Base-by-base conservation (phyloP, 1,140 invertebrate genomes). In the Leptoteleia sp. region DNA sequence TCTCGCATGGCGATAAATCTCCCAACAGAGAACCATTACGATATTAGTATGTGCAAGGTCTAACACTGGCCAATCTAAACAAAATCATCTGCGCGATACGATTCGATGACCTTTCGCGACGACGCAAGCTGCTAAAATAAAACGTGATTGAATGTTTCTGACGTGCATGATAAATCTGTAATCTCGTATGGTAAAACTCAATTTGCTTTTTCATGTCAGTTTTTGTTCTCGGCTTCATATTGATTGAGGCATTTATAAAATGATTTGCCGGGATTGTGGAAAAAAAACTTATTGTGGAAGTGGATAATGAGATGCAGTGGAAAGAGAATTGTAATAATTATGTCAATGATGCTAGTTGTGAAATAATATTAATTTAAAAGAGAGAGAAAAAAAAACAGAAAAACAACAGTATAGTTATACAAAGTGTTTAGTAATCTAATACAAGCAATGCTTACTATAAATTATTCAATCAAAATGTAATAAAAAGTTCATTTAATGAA, bases 21-120 rank as follows among this genome's bases (percentile, higher is more conserved):
- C n/a, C n/a, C n/a, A n/a, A n/a, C n/a, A n/a, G n/a, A n/a, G n/a
- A n/a, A n/a, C n/a, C n/a, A n/a, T n/a, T n/a, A n/a, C n/a, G n/a
- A n/a, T n/a, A n/a, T n/a, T n/a, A n/a, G n/a, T n/a, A n/a, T n/a
- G n/a, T n/a, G n/a, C n/a, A n/a, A n/a, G n/a, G n/a, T n/a, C 57
- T 62, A 52, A 64, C 22, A 7, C 40, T 9, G 42, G 42, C 25
- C 35, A 61, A 75, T 67, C 42, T 42, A 67, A 59, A 57, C 45
- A 57, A 57, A 64, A 40, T 48, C 48, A 50, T 33, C 13, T 33
- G 59, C 31, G 40, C 48, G 47, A 62, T 48, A 62, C 62, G 38
- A 68, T 67, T 76, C 72, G 55, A 68, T 61, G 72, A 68, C 72
- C 62, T 76, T 67, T 67, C 47, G 43, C 47, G 38, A 76, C 72